phyloP scores from a whole-genome alignment of 1,140 invertebrate genomes.

The Sinella curviseta region DNA sequence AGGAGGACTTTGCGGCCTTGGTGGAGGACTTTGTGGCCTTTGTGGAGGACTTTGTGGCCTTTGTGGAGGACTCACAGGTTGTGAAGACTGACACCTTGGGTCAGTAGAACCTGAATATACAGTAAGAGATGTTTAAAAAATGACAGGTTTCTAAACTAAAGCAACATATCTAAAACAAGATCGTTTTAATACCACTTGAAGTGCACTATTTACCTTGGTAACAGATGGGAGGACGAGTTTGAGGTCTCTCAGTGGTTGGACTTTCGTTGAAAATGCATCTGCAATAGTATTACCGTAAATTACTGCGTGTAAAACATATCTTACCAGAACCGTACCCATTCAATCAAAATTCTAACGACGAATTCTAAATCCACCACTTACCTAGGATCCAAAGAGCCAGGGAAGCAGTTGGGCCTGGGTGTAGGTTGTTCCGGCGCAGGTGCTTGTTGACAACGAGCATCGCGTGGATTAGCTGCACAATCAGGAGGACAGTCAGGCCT shows the following conservation, averaged over 20 bases:
- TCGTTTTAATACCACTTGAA: neutral
- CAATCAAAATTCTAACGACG: neutral
- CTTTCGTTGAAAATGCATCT: neutral
- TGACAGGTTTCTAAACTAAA: neutral
- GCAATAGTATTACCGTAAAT: neutral
- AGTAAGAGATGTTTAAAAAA: slow-evolving; percentile 45
- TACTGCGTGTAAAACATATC: no score
- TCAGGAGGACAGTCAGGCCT: neutral
- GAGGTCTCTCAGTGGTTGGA: neutral
- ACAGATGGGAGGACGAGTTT: neutral
- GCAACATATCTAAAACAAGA: neutral
- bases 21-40: neutral
- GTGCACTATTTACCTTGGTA: neutral
- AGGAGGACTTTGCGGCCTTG: no score
- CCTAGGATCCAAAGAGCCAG: neutral
- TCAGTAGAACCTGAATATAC: slow-evolving; percentile 54
- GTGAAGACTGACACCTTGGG: slow-evolving; percentile 50
- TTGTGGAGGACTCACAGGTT: no score
- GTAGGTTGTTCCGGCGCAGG: neutral
- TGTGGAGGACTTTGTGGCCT: neutral
- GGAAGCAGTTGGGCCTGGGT: neutral
- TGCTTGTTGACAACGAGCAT: slow-evolving; percentile 2
- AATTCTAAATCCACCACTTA: neutral
- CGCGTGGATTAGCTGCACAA: neutral
- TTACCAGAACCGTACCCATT: neutral